These are phyloP conservation scores for Dascyllus trimaculatus DNA, from an alignment of 2,113 vertebrate species.

Conservation along the genomic window DNA sequence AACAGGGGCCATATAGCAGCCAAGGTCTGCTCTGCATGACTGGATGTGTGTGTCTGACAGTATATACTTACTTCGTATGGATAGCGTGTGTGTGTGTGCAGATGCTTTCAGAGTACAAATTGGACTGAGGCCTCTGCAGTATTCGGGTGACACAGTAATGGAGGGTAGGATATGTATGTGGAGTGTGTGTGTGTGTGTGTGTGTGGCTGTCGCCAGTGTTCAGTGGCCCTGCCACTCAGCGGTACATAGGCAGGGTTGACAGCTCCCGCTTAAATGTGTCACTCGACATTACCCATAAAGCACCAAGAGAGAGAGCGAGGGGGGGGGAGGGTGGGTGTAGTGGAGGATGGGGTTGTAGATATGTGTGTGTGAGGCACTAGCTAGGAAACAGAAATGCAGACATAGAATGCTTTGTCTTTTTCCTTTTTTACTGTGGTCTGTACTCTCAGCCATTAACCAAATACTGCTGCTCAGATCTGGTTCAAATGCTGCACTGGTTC, in stretches of 20 bases:
- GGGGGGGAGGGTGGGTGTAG: conserved; percentile 8
- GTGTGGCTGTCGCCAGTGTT: conserved; percentile 57
- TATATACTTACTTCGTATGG: conserved; percentile 15
- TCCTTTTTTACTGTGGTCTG: conserved; percentile 12
- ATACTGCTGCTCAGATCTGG: conserved; percentile 5
- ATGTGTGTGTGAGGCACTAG: conserved; percentile 11
- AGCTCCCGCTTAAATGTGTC: conserved; percentile 82
- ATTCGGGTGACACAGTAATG: conserved; percentile 55
- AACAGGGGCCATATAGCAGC: neutral
- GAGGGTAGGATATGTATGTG: conserved; percentile 46
- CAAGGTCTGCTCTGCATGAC: neutral
- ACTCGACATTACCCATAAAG: conserved; percentile 80
- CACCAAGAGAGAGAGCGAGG: conserved; percentile 30
- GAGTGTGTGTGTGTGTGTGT: conserved; percentile 35
- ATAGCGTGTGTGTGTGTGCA: conserved; percentile 19
- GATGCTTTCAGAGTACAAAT: conserved; percentile 42
- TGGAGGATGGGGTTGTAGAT: conserved; percentile 13
- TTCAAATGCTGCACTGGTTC: neutral
- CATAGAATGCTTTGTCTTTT: neutral
- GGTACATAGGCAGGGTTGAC: conserved; percentile 75
- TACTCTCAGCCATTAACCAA: conserved; percentile 14
- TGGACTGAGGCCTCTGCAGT: conserved; percentile 56
- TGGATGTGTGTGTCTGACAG: conserved; percentile 31
- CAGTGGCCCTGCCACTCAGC: conserved; percentile 78
- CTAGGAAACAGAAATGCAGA: conserved; percentile 22